A percentile compares a stretch with the other conserved stretches of the same genome.
Conservation (phyloP, 1,140 invertebrate species). For the Cephus cinctus region DNA sequence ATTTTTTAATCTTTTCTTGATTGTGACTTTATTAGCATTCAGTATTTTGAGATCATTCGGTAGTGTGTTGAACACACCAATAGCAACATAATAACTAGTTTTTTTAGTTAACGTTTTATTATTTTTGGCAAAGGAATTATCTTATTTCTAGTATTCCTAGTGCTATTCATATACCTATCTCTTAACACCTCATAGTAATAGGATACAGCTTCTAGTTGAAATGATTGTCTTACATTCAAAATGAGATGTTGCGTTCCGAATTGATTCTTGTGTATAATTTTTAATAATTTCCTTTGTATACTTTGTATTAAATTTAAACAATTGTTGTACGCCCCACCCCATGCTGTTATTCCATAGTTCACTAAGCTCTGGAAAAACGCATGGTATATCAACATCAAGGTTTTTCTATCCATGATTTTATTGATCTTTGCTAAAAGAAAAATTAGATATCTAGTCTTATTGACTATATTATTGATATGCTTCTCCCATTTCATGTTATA, state of each 20-base stretch:
- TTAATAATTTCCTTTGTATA: background rate
- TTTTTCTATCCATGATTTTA: background rate
- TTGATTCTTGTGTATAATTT: background rate
- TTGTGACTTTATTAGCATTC: too few relatives aligned
- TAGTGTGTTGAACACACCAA: background rate
- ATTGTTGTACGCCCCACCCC: background rate
- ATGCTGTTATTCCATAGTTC: background rate
- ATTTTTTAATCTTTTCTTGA: too few relatives aligned
- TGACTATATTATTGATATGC: background rate
- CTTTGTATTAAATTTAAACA: background rate
- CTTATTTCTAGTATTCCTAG: background rate
- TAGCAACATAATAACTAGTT: background rate
- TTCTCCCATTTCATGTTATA: slow-evolving; percentile 1
- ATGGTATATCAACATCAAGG: background rate
- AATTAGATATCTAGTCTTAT: background rate
- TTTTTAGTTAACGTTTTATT: background rate
- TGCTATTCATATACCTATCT: background rate
- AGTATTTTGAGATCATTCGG: background rate
- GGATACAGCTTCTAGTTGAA: background rate
- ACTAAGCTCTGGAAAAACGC: slow-evolving; percentile 1
- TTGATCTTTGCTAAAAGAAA: background rate
- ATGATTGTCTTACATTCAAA: background rate
- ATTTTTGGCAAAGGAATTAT: background rate
- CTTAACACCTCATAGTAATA: background rate
- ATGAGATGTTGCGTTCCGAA: background rate